Evolutionary conservation across 2,113 vertebrate genomes (phyloP), one percentile per base, ranked within the genome.

Genomic region (Xiphorhynchus elegans): DNA sequence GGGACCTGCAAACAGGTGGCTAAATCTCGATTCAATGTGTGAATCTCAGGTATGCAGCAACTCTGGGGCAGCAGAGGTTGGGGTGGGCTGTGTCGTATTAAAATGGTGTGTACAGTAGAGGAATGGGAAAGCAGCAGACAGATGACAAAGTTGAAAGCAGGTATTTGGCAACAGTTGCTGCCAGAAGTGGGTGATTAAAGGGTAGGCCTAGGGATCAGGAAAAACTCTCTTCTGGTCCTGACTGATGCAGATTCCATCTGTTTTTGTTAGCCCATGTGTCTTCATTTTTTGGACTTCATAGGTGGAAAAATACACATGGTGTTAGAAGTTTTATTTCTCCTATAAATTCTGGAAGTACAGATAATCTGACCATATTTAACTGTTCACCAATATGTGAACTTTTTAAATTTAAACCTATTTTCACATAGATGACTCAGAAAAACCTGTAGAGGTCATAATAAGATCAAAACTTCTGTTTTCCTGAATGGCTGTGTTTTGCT

Each of bases 11-110:
- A 97, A 97, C 35, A 40, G 59, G 2, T 52, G 91, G 56, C 97
- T 98, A 0, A 84, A 76, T 23, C 98, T 99, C 1, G 98, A 99
- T 13, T 98, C 96, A 6, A 99, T 99, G 99, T 99, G 99, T 64
- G 99, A 99, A 95, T 99, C 99, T 42, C 98, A 99, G 99, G 99
- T 99, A 96, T 47, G 94, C 33, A 70, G 9, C 56, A 63, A 1
- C 21, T 37, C 52, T 58, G 75, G n/a, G 62, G 18, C 42, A 16
- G 37, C 60, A 63, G 60, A 46, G 55, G 3, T 25, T 69, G 53
- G 24, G 6, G 6, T 79, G 70, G 66, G 60, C 33, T 68, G 9
- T 31, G 6, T 28, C 35, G 21, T 23, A 31, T 40, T 70, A n/a
- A 46, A 81, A 46, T 13, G 11, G 25, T 17, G 19, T 35, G 4